Evolutionary conservation across 2,113 vertebrate species (phyloP), one percentile per base, ranked within the genome.

Genomic region (Aepyceros melampus): DNA sequence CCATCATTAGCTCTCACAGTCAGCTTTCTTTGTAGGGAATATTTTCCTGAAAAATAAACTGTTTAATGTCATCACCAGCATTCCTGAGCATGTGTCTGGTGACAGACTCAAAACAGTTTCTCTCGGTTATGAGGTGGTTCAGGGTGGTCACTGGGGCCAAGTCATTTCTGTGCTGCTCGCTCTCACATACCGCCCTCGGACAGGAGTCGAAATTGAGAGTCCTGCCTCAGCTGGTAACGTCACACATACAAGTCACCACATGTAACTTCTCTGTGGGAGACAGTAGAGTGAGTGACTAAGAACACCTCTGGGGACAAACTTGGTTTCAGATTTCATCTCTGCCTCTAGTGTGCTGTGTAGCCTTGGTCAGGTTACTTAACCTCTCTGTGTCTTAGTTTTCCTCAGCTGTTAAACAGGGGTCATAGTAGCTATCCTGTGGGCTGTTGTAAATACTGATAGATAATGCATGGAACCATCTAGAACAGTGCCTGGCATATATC

Each of bases 1-100:
- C 87, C 62, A 23, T 90, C 36, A 14, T 29, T 58, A 51, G 40
- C 64, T 56, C 81, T 82, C 2, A 0, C 2, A 17, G 81, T 94
- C 64, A 60, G 74, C 64, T 96, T 95, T 97, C 81, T 96, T 90
- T 64, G 36, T 29, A 36, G 87, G 88, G 29, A 91, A 17, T 96
- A 71, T 67, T 94, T 98, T 71, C 40, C 90, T 95, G 27, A 96
- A 88, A 87, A 91, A 29, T 67, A 25, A 81, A 60, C 4, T n/a
- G 53, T 90, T 51, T 45, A 97, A 51, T 64, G 51, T 90, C 13
- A 76, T 93, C 29, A 64, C 62, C 84, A 96, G 89, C 84, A 45
- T 53, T 88, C 47, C 49, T 51, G 16, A 53, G 36, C 55, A 6
- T 23, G 3, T 71, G 43, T 47, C 6, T 89, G 79, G 76, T 51